phyloP scores from a whole-genome alignment of 1,140 invertebrate species.

The Cecropterus lyciades region DNA sequence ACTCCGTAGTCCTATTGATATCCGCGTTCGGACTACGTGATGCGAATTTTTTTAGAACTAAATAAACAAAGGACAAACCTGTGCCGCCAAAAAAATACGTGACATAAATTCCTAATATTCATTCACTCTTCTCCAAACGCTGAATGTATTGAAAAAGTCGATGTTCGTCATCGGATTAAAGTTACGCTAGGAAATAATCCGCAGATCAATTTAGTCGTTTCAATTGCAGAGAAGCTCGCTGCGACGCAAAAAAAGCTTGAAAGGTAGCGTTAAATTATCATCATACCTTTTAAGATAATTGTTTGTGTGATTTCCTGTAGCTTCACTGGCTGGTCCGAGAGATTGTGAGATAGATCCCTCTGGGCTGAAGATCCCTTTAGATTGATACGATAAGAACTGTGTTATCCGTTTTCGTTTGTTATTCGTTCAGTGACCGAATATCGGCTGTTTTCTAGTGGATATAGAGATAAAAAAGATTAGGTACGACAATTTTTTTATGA shows the following conservation, averaged over 20 bases:
- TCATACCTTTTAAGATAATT: slow-evolving; percentile 53
- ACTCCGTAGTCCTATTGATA: slow-evolving; percentile 46
- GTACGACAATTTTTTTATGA: no score
- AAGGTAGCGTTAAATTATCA: slow-evolving; percentile 39
- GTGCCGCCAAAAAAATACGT: slow-evolving; percentile 49
- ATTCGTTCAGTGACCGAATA: slow-evolving; percentile 17
- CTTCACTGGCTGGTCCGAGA: slow-evolving; percentile 17
- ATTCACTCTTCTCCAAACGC: slow-evolving; percentile 2
- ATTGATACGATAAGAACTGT: slow-evolving; percentile 26
- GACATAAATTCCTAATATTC: slow-evolving; percentile 38
- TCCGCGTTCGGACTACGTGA: slow-evolving; percentile 49
- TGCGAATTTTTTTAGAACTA: slow-evolving; percentile 40
- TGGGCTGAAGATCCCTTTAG: slow-evolving; percentile 31
- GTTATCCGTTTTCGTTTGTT: slow-evolving; percentile 24
- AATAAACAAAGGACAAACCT: slow-evolving; percentile 52
- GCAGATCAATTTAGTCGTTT: slow-evolving; percentile 6
- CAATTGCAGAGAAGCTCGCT: slow-evolving; percentile 8
- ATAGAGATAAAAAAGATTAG: no score
- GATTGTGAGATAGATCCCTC: slow-evolving; percentile 35
- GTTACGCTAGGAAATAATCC: not conserved
- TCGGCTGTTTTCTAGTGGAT: no score
- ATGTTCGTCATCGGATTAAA: slow-evolving; percentile 14
- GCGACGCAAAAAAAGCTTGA: slow-evolving; percentile 23
- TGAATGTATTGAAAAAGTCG: slow-evolving; percentile 32
- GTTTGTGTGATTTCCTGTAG: slow-evolving; percentile 40